phyloP scores from a whole-genome alignment of 30 jellyfish, hydroid and myxozoan genomes.

The Cassiopea xamachana region DNA sequence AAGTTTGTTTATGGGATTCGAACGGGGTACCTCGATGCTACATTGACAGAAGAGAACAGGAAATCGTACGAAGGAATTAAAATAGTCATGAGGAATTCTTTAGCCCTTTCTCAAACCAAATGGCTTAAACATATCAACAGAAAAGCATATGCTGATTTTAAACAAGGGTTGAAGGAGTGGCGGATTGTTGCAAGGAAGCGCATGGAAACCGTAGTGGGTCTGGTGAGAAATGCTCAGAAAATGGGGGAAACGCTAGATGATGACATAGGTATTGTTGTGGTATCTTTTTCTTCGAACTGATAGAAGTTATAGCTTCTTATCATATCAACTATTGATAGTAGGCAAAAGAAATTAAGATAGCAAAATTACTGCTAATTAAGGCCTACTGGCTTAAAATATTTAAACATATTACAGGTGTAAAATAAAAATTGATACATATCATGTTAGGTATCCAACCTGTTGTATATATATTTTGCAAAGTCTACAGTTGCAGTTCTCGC shows the following conservation, averaged over 20 bases:
- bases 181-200: neutral
- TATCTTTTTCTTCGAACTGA: neutral
- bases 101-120: neutral
- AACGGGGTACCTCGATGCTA: conserved; percentile 10
- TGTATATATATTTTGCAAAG: too few relatives aligned
- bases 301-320: neutral
- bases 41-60: neutral
- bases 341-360: too few relatives aligned
- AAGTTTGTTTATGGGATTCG: conserved; percentile 34
- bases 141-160: neutral
- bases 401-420: too few relatives aligned
- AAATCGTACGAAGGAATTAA: conserved; percentile 11
- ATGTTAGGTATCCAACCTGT: too few relatives aligned
- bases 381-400: too few relatives aligned
- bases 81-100: neutral
- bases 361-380: too few relatives aligned
- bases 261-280: neutral
- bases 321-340: too few relatives aligned
- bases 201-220: neutral
- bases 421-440: too few relatives aligned
- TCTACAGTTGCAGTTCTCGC: too few relatives aligned
- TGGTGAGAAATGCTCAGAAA: neutral
- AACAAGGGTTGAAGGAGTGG: neutral
- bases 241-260: neutral
- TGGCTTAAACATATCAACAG: neutral